Base-by-base conservation (phyloP, 2,888 invertebrate genomes). In the Aphodius sticticus region DNA sequence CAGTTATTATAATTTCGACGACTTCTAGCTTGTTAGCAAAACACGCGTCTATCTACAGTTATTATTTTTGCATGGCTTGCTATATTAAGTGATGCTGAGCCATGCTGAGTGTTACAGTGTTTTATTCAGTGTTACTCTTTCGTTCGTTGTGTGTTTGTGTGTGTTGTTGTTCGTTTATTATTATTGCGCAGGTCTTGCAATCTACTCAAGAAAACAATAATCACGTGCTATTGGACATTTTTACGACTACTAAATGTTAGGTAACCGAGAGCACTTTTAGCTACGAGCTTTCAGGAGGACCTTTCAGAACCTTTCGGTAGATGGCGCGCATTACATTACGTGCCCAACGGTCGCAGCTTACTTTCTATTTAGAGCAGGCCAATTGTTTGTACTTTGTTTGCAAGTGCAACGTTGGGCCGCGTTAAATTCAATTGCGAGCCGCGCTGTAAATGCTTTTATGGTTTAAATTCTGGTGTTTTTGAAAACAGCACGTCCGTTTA, bases 181-280 rank as follows among this genome's bases (percentile, higher is more conserved):
- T 53, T 53, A 79, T 81, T 86, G 85, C 85, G 86, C 88, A 89
- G 88, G 88, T 88, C 88, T 88, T 87, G 86, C 83, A 87, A 80
- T 86, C 83, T 79, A 82, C 85, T 70, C 80, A 79, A 87, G 88
- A 88, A 83, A 88, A 53, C 53, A 53, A 88, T 87, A 88, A 88
- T 84, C 86, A 85, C 85, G 84, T 88, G 86, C 87, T 88, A 84
- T 85, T 87, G 86, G 88, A 88, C 84, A 83, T 88, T 82, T 86
- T 87, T 84, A 86, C 87, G 82, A 85, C 84, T 84, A 87, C 88
- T 87, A 88, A 87, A 83, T 88, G 87, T 87, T 89, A 89, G 88
- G 89, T 89, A 88, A 88, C 76, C 78, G 15, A 53, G 53, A 53
- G 53, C 53, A 53, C 7, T 53, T 70, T 70, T 16, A 70, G 71